phyloP scores from a whole-genome alignment of 2,888 invertebrate genomes.

The Achlya flavicornis region DNA sequence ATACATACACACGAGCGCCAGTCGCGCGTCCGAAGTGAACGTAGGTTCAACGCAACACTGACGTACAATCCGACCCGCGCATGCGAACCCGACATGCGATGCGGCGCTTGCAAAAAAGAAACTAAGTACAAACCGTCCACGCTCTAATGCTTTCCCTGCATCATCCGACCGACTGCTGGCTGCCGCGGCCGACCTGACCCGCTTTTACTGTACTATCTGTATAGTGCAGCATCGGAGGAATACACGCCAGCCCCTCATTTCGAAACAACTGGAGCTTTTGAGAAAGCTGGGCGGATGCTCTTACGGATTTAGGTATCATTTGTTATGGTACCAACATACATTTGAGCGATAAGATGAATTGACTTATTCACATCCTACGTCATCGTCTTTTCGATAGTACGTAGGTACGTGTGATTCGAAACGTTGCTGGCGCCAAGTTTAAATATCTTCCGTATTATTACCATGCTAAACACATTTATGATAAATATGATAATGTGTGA shows the following conservation, averaged over 20 bases:
- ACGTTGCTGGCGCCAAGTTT: not conserved
- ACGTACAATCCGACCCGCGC: constrained; percentile 68
- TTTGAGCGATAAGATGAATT: constrained; percentile 15
- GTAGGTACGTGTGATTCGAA: not conserved
- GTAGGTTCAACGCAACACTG: constrained; percentile 77
- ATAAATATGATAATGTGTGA: not conserved
- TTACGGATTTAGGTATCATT: constrained; percentile 1
- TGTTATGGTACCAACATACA: not conserved
- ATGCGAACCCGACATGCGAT: constrained; percentile 64
- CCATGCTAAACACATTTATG: not conserved
- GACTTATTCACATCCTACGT: not conserved
- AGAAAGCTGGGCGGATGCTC: constrained; percentile 17
- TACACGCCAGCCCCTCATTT: constrained; percentile 23
- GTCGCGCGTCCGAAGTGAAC: constrained; percentile 82
- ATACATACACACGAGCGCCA: constrained; percentile 61
- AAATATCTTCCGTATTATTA: not conserved
- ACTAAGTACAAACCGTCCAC: constrained; percentile 65
- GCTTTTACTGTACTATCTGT: constrained; percentile 65
- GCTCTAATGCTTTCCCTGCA: constrained; percentile 74
- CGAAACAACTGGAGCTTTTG: constrained; percentile 31
- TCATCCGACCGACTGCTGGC: constrained; percentile 37
- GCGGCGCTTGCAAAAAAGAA: constrained; percentile 74
- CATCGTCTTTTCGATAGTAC: not conserved
- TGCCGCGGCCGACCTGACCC: constrained; percentile 68
- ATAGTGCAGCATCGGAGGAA: constrained; percentile 31